A percentile compares a stretch with the other conserved stretches of the same genome.
phyloP scores from a whole-genome alignment of 2,113 vertebrate species.

The Struthio camelus region DNA sequence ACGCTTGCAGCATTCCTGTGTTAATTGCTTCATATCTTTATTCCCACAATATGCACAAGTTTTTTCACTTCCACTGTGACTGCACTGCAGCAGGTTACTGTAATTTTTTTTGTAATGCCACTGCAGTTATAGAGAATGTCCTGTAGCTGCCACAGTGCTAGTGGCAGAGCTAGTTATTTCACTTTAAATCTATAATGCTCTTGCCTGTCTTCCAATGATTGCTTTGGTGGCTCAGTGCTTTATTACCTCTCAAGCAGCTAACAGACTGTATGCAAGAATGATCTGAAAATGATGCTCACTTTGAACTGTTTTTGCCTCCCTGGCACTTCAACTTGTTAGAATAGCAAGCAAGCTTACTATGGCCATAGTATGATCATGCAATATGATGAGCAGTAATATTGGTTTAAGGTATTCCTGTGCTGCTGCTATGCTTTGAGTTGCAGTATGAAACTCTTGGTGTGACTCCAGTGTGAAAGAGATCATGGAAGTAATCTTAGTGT shows the following conservation, averaged over 20 bases:
- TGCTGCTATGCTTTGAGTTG: neutral
- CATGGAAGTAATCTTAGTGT: neutral
- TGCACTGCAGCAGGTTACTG: neutral
- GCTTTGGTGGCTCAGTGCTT: neutral
- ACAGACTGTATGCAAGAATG: neutral
- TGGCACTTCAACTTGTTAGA: neutral
- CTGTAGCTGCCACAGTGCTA: neutral
- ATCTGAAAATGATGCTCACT: neutral
- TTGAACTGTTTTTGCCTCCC: neutral
- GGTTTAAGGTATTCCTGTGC: neutral
- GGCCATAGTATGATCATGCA: neutral
- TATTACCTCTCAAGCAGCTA: neutral
- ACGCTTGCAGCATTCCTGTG: neutral
- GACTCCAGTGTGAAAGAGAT: neutral
- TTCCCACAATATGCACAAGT: neutral
- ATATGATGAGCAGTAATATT: neutral
- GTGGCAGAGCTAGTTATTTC: neutral
- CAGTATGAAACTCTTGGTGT: neutral
- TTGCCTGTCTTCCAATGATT: neutral
- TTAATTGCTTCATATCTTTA: neutral
- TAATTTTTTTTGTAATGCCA: neutral
- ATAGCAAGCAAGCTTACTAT: neutral
- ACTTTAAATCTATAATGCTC: neutral
- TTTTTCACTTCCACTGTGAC: neutral
- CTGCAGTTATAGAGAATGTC: neutral